Conservation (phyloP, 2,797 vertebrate genomes). For the Rallus crepitans region DNA sequence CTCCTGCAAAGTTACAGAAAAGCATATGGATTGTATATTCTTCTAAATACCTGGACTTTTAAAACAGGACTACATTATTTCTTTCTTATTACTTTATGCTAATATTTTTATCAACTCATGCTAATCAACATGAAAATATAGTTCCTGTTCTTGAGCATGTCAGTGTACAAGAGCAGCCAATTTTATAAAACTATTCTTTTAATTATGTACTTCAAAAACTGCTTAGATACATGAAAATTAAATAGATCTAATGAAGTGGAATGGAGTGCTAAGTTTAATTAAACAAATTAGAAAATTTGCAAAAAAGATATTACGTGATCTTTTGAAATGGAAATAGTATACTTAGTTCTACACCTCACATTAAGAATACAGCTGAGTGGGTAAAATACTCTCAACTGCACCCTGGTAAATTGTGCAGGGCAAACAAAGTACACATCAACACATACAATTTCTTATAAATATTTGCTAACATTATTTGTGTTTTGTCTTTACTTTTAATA, state of each 20-base stretch:
- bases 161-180: conserved; percentile 29
- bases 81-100: not conserved
- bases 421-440: not conserved
- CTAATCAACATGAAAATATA: conserved; percentile 42
- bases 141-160: conserved; percentile 30
- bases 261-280: conserved; percentile 71
- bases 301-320: conserved; percentile 61
- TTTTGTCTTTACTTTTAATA: not conserved
- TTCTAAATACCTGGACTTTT: not conserved
- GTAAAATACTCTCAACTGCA: conserved; percentile 31
- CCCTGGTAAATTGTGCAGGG: not conserved
- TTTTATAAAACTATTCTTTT: conserved; percentile 66
- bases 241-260: conserved; percentile 67
- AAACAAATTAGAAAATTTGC: conserved; percentile 70
- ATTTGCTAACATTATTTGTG: not conserved
- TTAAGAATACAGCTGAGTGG: conserved; percentile 27
- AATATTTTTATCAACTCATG: not conserved
- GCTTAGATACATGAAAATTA: conserved; percentile 66
- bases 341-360: not conserved
- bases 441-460: not conserved
- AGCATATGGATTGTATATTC: not conserved
- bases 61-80: not conserved
- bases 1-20: not conserved
- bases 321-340: conserved; percentile 71
- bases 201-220: conserved; percentile 50